Conservation (phyloP, 2,113 vertebrate genomes). For the Nannobrachium achirus region DNA sequence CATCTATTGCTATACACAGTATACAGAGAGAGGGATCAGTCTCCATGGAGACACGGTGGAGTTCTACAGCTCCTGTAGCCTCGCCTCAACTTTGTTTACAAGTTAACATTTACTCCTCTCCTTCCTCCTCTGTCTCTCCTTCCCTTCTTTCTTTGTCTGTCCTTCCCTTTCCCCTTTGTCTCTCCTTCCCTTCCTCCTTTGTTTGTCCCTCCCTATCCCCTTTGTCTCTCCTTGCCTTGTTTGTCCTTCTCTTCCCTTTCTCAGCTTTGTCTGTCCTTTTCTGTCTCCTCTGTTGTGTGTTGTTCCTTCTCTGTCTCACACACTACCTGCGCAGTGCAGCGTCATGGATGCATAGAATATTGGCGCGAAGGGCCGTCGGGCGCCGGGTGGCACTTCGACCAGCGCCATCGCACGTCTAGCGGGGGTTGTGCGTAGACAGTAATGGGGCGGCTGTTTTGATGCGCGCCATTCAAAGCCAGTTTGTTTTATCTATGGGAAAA, state of each 20-base stretch:
- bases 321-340: too few relatives aligned
- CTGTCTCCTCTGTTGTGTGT: neutral
- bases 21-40: neutral
- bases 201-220: neutral
- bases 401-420: too few relatives aligned
- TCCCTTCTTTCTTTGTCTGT: neutral
- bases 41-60: constrained; percentile 26
- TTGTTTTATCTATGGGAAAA: too few relatives aligned
- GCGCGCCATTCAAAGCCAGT: too few relatives aligned
- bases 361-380: too few relatives aligned
- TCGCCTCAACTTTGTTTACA: neutral
- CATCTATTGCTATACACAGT: too few relatives aligned
- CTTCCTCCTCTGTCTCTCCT: constrained; percentile 2
- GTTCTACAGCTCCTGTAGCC: neutral
- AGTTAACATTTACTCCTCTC: neutral
- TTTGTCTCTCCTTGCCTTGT: neutral
- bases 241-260: neutral
- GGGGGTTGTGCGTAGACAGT: too few relatives aligned
- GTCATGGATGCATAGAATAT: too few relatives aligned
- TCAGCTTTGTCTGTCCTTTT: neutral
- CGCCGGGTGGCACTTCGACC: too few relatives aligned
- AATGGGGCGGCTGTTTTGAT: too few relatives aligned
- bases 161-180: neutral
- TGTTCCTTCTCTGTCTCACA: too few relatives aligned
- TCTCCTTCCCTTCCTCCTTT: constrained; percentile 4